These are phyloP conservation scores for Digitonthophagus gazella DNA, from an alignment of 2,888 invertebrate genomes.

Conservation along the genomic window DNA sequence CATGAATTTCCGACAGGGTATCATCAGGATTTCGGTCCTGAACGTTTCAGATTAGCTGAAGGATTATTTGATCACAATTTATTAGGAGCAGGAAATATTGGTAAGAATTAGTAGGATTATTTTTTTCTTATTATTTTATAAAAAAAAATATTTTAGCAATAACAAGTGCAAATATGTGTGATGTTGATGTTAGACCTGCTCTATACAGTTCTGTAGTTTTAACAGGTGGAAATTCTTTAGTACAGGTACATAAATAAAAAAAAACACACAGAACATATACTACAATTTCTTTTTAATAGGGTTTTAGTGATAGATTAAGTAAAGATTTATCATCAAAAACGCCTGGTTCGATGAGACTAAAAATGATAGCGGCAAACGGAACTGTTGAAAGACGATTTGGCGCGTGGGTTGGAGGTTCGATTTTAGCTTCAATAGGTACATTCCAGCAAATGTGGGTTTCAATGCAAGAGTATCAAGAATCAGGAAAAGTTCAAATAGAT, in stretches of 20 bases:
- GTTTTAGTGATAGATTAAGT: slow-evolving; percentile 91
- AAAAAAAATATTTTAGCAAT: slow-evolving; percentile 52
- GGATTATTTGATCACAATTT: slow-evolving; percentile 93
- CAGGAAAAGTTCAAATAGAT: slow-evolving; percentile 95
- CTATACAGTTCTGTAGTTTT: slow-evolving; percentile 94
- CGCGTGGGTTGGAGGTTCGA: slow-evolving; percentile 98
- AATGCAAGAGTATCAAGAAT: slow-evolving; percentile 98
- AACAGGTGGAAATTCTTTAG: slow-evolving; percentile 90
- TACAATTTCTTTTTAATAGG: slow-evolving; percentile 51
- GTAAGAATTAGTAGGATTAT: slow-evolving; percentile 43
- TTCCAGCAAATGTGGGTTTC: slow-evolving; percentile 99
- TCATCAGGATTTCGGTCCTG: slow-evolving; percentile 93
- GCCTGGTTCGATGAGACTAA: slow-evolving; percentile 91
- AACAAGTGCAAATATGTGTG: slow-evolving; percentile 93
- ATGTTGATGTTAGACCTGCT: slow-evolving; percentile 94
- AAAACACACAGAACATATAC: not conserved
- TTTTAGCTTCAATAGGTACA: slow-evolving; percentile 95
- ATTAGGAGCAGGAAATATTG: slow-evolving; percentile 85
- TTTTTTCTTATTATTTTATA: slow-evolving; percentile 1
- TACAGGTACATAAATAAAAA: slow-evolving; percentile 58
- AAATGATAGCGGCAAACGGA: slow-evolving; percentile 89
- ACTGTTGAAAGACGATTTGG: slow-evolving; percentile 91
- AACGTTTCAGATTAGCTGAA: slow-evolving; percentile 91
- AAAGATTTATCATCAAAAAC: slow-evolving; percentile 82
- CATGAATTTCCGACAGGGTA: slow-evolving; percentile 98